Evolutionary conservation across 2,888 invertebrate species (phyloP).

Genomic region (Leptinotarsa peninsularis): DNA sequence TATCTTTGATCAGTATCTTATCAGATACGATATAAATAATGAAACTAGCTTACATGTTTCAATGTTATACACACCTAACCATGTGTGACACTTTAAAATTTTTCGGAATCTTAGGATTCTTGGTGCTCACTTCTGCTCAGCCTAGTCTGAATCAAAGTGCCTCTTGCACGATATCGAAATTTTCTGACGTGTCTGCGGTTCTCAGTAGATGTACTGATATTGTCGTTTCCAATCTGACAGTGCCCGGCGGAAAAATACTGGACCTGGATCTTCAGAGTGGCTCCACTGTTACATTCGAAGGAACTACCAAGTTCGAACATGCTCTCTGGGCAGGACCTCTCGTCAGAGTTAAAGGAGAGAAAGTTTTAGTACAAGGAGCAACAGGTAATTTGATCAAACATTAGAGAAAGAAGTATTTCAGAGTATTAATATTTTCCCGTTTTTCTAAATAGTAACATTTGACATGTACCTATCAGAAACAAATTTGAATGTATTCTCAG

Average conservation of each 20-base stretch:
- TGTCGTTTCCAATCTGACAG: constrained; percentile 31
- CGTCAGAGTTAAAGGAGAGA: constrained; percentile 31
- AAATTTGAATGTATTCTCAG: too few species aligned
- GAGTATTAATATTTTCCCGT: too few species aligned
- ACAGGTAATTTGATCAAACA: constrained; percentile 26
- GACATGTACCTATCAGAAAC: too few species aligned
- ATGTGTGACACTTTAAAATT: not conserved
- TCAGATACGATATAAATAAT: not conserved
- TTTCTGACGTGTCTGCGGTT: constrained; percentile 26
- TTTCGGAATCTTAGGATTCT: not conserved
- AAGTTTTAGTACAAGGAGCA: constrained; percentile 32
- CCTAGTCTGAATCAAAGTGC: not conserved
- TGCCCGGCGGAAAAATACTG: constrained; percentile 37
- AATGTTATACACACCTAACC: not conserved
- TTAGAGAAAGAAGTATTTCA: not conserved
- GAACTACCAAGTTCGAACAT: constrained; percentile 31
- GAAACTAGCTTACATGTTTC: not conserved
- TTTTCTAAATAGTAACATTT: too few species aligned
- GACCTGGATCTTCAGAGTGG: constrained; percentile 29
- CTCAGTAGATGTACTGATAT: constrained; percentile 30
- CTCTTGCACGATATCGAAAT: constrained; percentile 32
- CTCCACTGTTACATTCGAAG: constrained; percentile 32
- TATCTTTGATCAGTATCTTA: not conserved
- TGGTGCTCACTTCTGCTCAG: not conserved
- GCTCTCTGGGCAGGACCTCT: constrained; percentile 37